Evolutionary conservation across 2,113 vertebrate genomes (phyloP), one percentile per base, ranked within the genome.

Genomic region (Corydoras sp.): DNA sequence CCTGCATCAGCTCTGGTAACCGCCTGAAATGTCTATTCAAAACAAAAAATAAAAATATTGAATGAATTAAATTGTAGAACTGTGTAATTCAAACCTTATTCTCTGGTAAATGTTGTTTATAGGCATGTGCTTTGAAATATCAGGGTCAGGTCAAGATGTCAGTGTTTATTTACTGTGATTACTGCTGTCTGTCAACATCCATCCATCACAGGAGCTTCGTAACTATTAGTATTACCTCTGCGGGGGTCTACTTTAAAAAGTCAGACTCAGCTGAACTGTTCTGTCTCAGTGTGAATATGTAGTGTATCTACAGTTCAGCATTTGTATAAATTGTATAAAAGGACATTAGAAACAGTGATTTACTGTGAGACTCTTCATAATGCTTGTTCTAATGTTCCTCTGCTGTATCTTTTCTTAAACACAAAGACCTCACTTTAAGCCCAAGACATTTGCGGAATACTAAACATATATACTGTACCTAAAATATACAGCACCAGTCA

Each of bases 1-100:
- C 93, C 93, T 10, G 88, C 84, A 79, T 94, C 92, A 29, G 86
- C 79, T 80, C 85, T 91, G 71, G 89, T 87, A 79, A 93, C 85
- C 3, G 86, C 81, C 69, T 89, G 90, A 85, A 95, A 95, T 13
- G 85, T 82, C 93, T 95, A 56, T 65, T 30, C 9, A 56, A 76
- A 24, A 58, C 48, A 51, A 7, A 24, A 13, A 15, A 53, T 43
- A 49, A 32, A 9, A 9, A 29, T 59, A 62, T 10, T 31, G 32
- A 9, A 18, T 10, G 8, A 60, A 54, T 15, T 43, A 13, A 32
- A 30, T 13, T 24, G 1, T 43, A 43, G 35, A 43, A 43, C 4
- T 43, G 35, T 43, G 35, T 43, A 43, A 43, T 43, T 24, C 18
- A 24, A 24, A 24, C 1, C 18, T 43, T 43, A 43, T 43, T 5